phyloP scores from a whole-genome alignment of 2,113 vertebrate species.

The Cyrtonyx montezumae region DNA sequence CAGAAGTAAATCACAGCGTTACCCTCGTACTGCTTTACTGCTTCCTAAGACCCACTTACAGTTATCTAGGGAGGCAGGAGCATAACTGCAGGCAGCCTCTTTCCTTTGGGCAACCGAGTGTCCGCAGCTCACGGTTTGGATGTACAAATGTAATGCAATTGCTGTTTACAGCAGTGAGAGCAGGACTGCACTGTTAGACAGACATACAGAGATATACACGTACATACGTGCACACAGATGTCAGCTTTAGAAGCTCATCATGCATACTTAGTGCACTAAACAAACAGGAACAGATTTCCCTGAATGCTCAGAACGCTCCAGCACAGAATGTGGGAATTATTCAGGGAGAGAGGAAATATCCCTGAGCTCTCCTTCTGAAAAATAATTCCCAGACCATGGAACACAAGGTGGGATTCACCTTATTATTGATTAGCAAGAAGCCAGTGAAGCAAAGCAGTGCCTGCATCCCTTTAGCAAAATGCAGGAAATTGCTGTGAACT shows the following conservation, averaged over 20 bases:
- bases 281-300: fast-evolving
- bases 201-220: fast-evolving
- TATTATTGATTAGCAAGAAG: not conserved
- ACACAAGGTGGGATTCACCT: not conserved
- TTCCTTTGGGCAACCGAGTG: not conserved
- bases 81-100: not conserved
- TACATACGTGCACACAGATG: not conserved
- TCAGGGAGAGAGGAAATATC: not conserved
- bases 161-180: not conserved
- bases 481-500: not conserved
- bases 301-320: not conserved
- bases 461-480: not conserved
- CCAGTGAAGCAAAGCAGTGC: not conserved
- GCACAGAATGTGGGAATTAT: not conserved
- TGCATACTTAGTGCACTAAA: not conserved
- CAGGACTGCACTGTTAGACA: not conserved
- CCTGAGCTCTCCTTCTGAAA: fast-evolving
- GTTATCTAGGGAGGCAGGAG: not conserved
- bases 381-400: not conserved
- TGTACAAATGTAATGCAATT: not conserved
- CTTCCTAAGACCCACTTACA: not conserved
- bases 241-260: not conserved
- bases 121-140: not conserved
- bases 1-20: not conserved
- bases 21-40: not conserved